These are phyloP conservation scores for Hylaeus anthracinus DNA, from an alignment of 1,140 invertebrate species.

Conservation along the genomic window DNA sequence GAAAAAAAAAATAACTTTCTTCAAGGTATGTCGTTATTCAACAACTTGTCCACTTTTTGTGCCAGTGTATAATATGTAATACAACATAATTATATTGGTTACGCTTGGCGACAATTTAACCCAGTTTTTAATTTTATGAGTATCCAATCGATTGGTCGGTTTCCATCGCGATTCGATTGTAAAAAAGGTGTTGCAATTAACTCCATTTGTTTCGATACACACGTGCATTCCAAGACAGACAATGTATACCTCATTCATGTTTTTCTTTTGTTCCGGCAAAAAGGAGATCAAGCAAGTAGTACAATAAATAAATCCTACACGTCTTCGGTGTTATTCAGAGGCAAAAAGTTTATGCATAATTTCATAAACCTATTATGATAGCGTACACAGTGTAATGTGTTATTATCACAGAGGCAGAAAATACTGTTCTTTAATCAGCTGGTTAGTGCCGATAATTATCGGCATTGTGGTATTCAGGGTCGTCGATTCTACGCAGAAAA, in stretches of 20 bases:
- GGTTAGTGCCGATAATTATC: slow-evolving; percentile 7
- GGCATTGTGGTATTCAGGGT: slow-evolving; percentile 3
- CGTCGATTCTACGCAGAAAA: slow-evolving; percentile 8
- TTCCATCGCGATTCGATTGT: no score
- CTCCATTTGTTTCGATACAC: not conserved
- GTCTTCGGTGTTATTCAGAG: not conserved
- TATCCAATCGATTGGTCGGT: no score
- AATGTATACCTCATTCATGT: not conserved
- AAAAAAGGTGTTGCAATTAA: not conserved
- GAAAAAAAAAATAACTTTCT: no score
- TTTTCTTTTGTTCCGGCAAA: not conserved
- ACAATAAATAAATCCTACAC: not conserved
- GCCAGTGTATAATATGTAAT: no score
- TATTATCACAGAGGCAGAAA: not conserved
- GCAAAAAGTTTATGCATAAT: not conserved
- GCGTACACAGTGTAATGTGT: not conserved
- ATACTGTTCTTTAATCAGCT: slow-evolving; percentile 19
- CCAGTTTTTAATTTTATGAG: no score
- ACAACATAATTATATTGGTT: no score
- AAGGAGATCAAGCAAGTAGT: no score
- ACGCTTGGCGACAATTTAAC: no score
- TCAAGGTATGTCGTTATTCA: no score
- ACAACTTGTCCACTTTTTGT: no score
- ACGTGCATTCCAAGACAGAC: not conserved
- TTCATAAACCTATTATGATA: not conserved